Percentiles rank a stretch among this genome's conserved stretches.
Conservation (phyloP, 2,888 invertebrate genomes). For the Willowsia nigromaculata region DNA sequence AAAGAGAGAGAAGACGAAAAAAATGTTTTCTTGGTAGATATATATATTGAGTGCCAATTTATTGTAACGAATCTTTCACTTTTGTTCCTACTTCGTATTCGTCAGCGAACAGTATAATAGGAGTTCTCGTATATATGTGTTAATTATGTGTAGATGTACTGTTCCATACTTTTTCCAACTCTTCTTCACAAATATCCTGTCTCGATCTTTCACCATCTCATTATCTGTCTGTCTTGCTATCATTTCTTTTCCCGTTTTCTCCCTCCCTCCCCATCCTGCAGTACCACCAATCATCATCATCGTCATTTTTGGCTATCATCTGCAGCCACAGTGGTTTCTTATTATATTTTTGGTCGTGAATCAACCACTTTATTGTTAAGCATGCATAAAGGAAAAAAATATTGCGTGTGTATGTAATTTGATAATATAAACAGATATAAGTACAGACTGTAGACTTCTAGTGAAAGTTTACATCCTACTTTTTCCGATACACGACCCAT, state of each 20-base stretch:
- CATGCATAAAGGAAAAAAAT: background rate
- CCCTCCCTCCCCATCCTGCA: background rate
- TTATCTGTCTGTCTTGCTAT: background rate
- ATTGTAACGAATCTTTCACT: slow-evolving; percentile 18
- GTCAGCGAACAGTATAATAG: background rate
- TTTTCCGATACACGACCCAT: background rate
- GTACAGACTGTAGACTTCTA: background rate
- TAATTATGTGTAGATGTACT: slow-evolving; percentile 21
- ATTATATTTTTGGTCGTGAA: background rate
- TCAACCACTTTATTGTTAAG: background rate
- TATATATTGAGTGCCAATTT: slow-evolving; percentile 31
- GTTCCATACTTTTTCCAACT: background rate
- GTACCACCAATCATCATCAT: background rate
- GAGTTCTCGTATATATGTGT: background rate
- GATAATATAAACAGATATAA: background rate
- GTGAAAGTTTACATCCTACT: background rate
- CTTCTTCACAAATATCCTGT: background rate
- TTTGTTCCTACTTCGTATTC: background rate
- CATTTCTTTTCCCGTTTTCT: background rate
- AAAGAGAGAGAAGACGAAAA: background rate
- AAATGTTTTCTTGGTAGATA: background rate
- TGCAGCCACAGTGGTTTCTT: background rate
- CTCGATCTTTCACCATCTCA: background rate
- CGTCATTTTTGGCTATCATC: background rate
- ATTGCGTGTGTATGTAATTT: slow-evolving; percentile 4